Evolutionary conservation across 2,888 invertebrate species (phyloP).

Genomic region (Zootermopsis nevadensis): DNA sequence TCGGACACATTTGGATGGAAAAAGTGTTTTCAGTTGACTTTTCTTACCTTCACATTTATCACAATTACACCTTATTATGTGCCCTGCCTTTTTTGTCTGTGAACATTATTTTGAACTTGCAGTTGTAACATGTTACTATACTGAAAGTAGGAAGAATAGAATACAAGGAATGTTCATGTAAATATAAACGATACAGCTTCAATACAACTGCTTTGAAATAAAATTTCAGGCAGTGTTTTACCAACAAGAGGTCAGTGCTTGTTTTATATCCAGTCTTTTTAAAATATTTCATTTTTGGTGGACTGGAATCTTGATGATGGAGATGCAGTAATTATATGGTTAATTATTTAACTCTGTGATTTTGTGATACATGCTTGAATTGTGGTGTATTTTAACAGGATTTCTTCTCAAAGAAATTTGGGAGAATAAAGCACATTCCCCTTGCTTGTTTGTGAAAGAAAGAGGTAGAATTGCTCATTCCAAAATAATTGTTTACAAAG

Average conservation of each 20-base stretch:
- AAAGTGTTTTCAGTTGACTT: neutral
- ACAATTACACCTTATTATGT: constrained; percentile 6
- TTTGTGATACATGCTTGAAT: constrained; percentile 41
- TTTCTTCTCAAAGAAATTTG: constrained; percentile 28
- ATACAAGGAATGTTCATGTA: neutral
- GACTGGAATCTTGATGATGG: constrained; percentile 21
- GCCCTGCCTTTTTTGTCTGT: neutral
- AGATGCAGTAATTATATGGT: constrained; percentile 31
- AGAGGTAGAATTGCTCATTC: constrained; percentile 45
- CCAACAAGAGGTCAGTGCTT: constrained; percentile 27
- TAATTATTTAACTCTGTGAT: constrained; percentile 47
- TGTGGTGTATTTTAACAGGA: constrained; percentile 26
- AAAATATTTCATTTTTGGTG: constrained; percentile 11
- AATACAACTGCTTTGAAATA: constrained; percentile 18
- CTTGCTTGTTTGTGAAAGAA: constrained; percentile 38
- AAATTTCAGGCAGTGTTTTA: constrained; percentile 27
- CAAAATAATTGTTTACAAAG: constrained; percentile 36
- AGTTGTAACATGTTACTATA: constrained; percentile 26
- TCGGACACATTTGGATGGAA: neutral
- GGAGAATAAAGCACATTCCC: constrained; percentile 47
- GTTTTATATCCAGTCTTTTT: constrained; percentile 18
- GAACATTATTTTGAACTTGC: constrained; percentile 13
- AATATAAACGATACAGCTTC: neutral
- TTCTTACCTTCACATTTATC: constrained; percentile 34
- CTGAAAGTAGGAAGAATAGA: neutral